Evolutionary conservation across 1,140 invertebrate species (phyloP), one percentile per base, ranked within the genome.

Genomic region (Tetragnatha versicolor): DNA sequence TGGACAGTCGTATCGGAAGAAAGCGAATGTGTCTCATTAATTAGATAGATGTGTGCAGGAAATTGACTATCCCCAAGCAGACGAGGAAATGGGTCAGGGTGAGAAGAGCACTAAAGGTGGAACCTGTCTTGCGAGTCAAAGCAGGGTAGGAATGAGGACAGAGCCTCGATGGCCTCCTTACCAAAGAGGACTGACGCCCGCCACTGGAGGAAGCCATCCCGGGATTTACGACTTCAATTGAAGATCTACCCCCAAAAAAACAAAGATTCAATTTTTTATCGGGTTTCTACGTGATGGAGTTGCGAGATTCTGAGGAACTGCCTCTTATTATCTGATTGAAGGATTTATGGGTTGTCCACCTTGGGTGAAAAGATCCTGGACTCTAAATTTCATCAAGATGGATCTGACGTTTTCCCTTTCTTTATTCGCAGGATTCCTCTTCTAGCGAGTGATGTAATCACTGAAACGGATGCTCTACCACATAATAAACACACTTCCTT

Each of bases 41-140:
- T 58, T 7, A 27, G 39, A 27, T 65, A 14, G n/a, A 25, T 9
- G 29, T 65, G 31, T 61, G 47, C 55, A 39, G 53, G 27, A 47
- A 33, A 37, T 37, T 47, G 35, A 31, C 66, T 47, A 61, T 55
- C 39, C 47, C 27, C 69, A 10, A 25, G 55, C 70, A 75, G 55
- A 63, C 58, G 35, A 65, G 45, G 29, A 77, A 65, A 53, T 77
- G 35, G 73, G 73, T 77, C 73, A 77, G 73, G 73, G 73, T 77
- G 73, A 77, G 73, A 66, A 29, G 73, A 53, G 29, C 47, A 39
- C 7, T 29, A 55, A 77, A 55, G 73, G 73, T 77, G 73, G 60
- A 77, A 77, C 73, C 73, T 55, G 73, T 77, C 73, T 77, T 65
- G 65, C 73, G 31, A 77, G 72, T 75, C 58, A 31, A 61, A 75